Evolutionary conservation across 2,888 invertebrate genomes (phyloP).

Genomic region (Phoenoteleia sp.): DNA sequence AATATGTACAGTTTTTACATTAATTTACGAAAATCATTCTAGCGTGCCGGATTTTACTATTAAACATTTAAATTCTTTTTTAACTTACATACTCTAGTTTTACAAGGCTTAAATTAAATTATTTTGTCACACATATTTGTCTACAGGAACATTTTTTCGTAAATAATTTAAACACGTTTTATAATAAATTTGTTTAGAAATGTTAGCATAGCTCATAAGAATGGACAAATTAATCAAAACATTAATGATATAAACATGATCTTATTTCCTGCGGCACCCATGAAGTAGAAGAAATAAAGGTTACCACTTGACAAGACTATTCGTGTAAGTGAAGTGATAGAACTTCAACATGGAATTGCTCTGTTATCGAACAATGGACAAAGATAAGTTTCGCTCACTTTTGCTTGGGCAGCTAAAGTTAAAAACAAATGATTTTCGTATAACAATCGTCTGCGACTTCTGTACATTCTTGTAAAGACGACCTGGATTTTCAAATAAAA

Average conservation of each 20-base stretch:
- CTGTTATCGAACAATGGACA: constrained; percentile 59
- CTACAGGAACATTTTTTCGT: too few relatives aligned
- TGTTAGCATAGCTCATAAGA: too few relatives aligned
- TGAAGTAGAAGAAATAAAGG: constrained; percentile 46
- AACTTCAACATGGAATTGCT: constrained; percentile 51
- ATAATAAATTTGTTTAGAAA: too few relatives aligned
- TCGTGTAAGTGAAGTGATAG: constrained; percentile 56
- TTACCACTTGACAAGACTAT: constrained; percentile 45
- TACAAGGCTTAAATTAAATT: too few relatives aligned
- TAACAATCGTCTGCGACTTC: constrained; percentile 50
- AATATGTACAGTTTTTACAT: too few relatives aligned
- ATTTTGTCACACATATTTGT: too few relatives aligned
- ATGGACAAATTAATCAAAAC: too few relatives aligned
- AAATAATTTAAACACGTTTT: too few relatives aligned
- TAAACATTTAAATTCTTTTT: too few relatives aligned
- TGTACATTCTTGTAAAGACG: constrained; percentile 40
- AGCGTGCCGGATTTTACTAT: too few relatives aligned
- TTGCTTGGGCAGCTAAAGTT: constrained; percentile 48
- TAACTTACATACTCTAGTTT: too few relatives aligned
- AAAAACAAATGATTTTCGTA: constrained; percentile 58
- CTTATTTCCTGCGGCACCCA: constrained; percentile 10
- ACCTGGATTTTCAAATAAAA: constrained; percentile 49
- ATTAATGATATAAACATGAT: constrained; percentile 9
- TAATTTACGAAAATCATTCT: too few relatives aligned
- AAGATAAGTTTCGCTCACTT: constrained; percentile 62